Evolutionary conservation across 2,888 invertebrate genomes (phyloP).

Genomic region (Phaedon cochleariae): DNA sequence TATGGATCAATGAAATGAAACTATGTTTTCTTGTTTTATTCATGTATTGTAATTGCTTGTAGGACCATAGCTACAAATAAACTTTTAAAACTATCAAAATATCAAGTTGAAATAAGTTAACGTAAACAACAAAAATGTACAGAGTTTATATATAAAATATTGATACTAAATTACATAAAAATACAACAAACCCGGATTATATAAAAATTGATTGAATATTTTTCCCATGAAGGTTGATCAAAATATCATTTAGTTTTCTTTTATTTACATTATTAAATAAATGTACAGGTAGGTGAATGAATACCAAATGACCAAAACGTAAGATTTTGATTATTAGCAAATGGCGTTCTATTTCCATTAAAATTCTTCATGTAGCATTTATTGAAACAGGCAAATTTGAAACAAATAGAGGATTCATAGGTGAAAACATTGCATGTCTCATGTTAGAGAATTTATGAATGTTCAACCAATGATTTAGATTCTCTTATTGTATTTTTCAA

Average conservation of each 20-base stretch:
- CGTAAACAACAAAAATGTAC: conserved; percentile 59
- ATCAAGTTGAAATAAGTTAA: conserved; percentile 59
- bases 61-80: conserved; percentile 60
- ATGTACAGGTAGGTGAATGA: conserved; percentile 59
- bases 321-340: neutral
- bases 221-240: neutral
- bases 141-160: conserved; percentile 54
- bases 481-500: too few species aligned
- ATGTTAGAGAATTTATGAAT: too few species aligned
- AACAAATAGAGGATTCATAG: neutral
- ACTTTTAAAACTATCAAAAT: conserved; percentile 56
- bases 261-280: conserved; percentile 53
- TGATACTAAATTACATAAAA: conserved; percentile 46
- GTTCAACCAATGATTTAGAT: too few species aligned
- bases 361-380: neutral
- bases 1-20: conserved; percentile 25
- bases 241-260: conserved; percentile 19
- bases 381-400: too few species aligned
- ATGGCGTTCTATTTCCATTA: neutral
- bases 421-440: too few species aligned
- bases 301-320: conserved; percentile 36
- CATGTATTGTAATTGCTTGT: conserved; percentile 57
- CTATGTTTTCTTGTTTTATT: conserved; percentile 37
- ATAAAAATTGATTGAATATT: conserved; percentile 32
- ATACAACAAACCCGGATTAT: conserved; percentile 42